Conservation (phyloP, 2,113 vertebrate genomes). For the Lonchura striata region DNA sequence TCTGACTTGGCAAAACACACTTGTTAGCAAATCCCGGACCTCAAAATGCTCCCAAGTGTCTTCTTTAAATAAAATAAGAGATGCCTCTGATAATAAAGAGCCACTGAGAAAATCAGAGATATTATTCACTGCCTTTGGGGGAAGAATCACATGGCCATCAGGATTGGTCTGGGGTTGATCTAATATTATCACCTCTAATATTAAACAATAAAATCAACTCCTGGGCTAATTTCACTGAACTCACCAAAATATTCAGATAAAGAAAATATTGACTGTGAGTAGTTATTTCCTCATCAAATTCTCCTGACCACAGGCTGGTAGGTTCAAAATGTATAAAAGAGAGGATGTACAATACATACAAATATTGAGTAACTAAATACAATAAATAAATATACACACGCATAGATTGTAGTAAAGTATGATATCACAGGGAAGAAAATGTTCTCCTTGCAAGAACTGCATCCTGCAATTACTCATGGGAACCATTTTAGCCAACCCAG, state of each 20-base stretch:
- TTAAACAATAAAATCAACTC: neutral
- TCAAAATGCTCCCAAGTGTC: neutral
- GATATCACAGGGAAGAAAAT: neutral
- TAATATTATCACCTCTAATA: neutral
- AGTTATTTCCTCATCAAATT: neutral
- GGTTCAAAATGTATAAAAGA: neutral
- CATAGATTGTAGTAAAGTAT: neutral
- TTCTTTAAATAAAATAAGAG: neutral
- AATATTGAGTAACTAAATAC: neutral
- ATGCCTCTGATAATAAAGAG: neutral
- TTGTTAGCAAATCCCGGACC: neutral
- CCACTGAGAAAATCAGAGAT: neutral
- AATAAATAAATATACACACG: neutral
- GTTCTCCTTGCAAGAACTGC: neutral
- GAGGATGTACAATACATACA: neutral
- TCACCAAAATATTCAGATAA: neutral
- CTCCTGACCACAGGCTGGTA: neutral
- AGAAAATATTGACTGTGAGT: neutral
- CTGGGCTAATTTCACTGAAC: neutral
- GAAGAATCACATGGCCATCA: neutral
- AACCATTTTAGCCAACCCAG: constrained; percentile 8
- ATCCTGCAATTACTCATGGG: constrained; percentile 9
- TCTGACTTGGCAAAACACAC: neutral
- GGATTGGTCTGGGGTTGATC: neutral
- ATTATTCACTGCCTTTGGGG: neutral